Percentiles rank a stretch among this genome's conserved stretches.
These are phyloP conservation scores for Chaetura pelagica DNA, from an alignment of 2,113 vertebrate genomes.

Conservation along the genomic window DNA sequence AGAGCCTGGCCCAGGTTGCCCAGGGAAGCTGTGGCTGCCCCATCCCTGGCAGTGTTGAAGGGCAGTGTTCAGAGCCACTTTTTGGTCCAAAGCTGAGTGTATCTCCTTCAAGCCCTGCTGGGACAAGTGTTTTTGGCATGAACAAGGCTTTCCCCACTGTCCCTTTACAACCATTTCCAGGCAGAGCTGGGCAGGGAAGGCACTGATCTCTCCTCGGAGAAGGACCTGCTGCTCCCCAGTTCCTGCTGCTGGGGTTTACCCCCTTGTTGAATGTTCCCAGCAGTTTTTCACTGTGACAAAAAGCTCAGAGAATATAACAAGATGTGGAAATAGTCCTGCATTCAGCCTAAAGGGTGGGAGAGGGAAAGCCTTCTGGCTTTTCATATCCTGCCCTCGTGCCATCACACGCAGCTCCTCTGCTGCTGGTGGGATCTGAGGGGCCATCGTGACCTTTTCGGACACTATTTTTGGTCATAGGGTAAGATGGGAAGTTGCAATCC, in stretches of 20 bases:
- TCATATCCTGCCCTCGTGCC: too few relatives aligned
- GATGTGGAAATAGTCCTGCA: neutral
- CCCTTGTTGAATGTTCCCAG: neutral
- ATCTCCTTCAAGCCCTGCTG: neutral
- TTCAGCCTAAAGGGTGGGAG: neutral
- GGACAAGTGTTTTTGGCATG: neutral
- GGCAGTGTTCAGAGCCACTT: neutral
- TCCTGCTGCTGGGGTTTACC: neutral
- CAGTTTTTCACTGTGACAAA: neutral
- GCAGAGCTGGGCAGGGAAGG: neutral
- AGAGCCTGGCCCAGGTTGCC: too few relatives aligned
- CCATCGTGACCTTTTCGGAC: neutral
- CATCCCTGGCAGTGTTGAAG: too few relatives aligned
- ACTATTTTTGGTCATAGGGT: neutral
- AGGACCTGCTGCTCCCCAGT: neutral
- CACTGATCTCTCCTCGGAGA: neutral
- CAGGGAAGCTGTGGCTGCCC: too few relatives aligned
- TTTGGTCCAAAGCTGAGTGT: neutral
- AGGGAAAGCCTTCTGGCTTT: neutral
- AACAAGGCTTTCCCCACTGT: neutral
- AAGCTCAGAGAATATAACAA: neutral
- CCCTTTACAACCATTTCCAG: neutral
- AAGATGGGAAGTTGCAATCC: neutral
- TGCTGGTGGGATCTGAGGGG: neutral
- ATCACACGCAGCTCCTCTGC: accelerated